A percentile compares a stretch with the other conserved stretches of the same genome.
phyloP scores from a whole-genome alignment of 2,797 vertebrate genomes.

The Myotis findleyi region DNA sequence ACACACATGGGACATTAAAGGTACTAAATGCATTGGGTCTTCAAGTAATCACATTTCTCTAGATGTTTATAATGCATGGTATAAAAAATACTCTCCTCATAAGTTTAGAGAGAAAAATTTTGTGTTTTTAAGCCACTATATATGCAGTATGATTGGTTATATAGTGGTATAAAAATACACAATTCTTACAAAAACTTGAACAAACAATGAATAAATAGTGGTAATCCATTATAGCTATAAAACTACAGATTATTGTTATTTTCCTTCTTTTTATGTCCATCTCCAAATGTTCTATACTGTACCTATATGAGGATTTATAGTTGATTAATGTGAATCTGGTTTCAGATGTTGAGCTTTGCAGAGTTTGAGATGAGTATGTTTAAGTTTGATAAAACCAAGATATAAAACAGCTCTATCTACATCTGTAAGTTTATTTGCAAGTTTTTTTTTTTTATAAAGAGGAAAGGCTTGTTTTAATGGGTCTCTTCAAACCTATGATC shows the following conservation, averaged over 20 bases:
- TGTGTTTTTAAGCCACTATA: not conserved
- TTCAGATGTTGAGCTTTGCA: not conserved
- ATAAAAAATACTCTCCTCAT: not conserved
- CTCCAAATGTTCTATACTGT: conserved; percentile 10
- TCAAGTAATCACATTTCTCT: not conserved
- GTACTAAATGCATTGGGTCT: not conserved
- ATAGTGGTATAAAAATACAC: not conserved
- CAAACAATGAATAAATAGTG: not conserved
- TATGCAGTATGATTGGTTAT: not conserved
- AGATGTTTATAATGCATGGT: not conserved
- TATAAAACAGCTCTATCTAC: not conserved
- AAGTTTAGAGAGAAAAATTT: not conserved
- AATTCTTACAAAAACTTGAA: not conserved
- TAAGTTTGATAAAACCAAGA: not conserved
- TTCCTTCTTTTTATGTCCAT: not conserved
- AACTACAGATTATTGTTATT: not conserved
- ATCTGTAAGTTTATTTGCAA: not conserved
- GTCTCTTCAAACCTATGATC: conserved; percentile 23
- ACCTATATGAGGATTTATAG: not conserved
- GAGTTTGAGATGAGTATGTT: not conserved
- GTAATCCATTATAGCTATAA: not conserved
- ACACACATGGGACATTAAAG: not conserved
- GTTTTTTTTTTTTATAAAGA: not conserved
- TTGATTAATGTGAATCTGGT: not conserved
- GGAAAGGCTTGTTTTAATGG: not conserved